phyloP scores from a whole-genome alignment of 2,113 vertebrate genomes.

The Gymnobelideus leadbeateri region DNA sequence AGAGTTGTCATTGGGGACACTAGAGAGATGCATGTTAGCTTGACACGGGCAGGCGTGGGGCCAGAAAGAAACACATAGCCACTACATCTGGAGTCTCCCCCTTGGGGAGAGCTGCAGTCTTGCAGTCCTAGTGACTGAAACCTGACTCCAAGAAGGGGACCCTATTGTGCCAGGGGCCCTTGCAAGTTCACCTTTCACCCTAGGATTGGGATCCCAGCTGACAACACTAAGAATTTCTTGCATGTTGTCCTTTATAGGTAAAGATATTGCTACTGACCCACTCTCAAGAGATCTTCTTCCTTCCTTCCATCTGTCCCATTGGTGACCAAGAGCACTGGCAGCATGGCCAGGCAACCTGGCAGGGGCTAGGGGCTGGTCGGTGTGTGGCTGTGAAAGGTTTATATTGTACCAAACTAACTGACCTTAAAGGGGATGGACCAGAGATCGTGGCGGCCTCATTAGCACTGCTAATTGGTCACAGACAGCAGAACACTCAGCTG shows the following conservation, averaged over 20 bases:
- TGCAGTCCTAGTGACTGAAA: not conserved
- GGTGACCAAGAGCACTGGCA: not conserved
- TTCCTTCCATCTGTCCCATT: not conserved
- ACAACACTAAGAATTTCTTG: not conserved
- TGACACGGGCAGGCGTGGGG: slow-evolving; percentile 22
- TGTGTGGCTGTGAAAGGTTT: not conserved
- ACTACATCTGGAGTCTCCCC: fast-evolving
- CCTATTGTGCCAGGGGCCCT: not conserved
- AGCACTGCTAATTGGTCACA: not conserved
- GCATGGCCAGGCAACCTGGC: not conserved
- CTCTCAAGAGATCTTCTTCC: not conserved
- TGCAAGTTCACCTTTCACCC: not conserved
- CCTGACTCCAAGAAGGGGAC: not conserved
- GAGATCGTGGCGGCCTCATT: not conserved
- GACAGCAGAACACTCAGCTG: not conserved
- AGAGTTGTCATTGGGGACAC: slow-evolving; percentile 38
- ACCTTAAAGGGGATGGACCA: not conserved
- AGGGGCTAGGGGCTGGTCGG: not conserved
- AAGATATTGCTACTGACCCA: not conserved
- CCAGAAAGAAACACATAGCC: not conserved
- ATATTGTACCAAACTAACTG: not conserved
- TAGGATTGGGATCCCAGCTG: not conserved
- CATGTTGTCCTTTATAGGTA: not conserved
- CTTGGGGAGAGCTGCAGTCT: not conserved
- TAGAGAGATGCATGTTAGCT: not conserved